These are phyloP conservation scores for Chrysolina americana DNA, from an alignment of 2,888 invertebrate genomes.

Conservation along the genomic window DNA sequence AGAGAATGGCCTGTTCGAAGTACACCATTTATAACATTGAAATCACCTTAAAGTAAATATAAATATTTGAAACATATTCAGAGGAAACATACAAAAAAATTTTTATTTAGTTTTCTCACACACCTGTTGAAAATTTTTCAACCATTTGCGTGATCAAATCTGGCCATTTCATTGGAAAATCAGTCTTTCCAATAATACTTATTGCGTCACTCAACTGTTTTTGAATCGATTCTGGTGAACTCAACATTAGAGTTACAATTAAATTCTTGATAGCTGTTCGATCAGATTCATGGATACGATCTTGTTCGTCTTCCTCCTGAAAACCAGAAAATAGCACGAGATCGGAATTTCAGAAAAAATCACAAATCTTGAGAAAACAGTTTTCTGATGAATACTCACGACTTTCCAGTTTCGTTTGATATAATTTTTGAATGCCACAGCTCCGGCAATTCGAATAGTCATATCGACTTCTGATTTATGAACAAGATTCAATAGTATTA, in stretches of 20 bases:
- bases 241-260: constrained; percentile 94
- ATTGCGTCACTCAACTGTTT: constrained; percentile 96
- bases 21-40: constrained; percentile 94
- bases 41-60: constrained; percentile 78
- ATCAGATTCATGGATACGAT: constrained; percentile 87
- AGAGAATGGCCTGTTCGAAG: constrained; percentile 96
- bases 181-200: constrained; percentile 95
- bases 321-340: constrained; percentile 42
- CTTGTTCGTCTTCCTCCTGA: constrained; percentile 79
- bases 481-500: constrained; percentile 87
- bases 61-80: background rate
- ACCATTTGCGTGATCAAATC: constrained; percentile 94
- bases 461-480: constrained; percentile 86
- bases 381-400: constrained; percentile 71
- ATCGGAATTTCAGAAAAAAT: too few species aligned
- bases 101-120: constrained; percentile 2
- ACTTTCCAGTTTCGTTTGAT: constrained; percentile 96
- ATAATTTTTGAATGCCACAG: constrained; percentile 97
- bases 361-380: background rate
- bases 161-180: constrained; percentile 98
- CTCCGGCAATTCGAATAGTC: constrained; percentile 89
- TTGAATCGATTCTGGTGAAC: constrained; percentile 91
- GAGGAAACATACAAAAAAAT: constrained; percentile 2
- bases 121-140: constrained; percentile 87
- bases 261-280: constrained; percentile 85